Base-by-base conservation (phyloP, 2,888 invertebrate genomes). In the Netelia fuscicornis region DNA sequence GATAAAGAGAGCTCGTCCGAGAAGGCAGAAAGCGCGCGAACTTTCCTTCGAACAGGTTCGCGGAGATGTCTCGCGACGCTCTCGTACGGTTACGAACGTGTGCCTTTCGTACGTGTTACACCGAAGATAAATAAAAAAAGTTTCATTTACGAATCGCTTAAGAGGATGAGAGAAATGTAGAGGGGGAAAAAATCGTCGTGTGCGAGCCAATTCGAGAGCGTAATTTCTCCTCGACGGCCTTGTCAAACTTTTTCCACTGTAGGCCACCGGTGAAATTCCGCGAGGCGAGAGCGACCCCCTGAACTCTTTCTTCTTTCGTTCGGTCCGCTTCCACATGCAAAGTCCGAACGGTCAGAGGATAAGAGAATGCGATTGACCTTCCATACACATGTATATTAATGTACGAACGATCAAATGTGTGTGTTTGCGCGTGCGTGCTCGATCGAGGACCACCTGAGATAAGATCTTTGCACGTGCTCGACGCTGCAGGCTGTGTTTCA, bases 151-250 rank as follows among this genome's bases (percentile, higher is more conserved):
- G 58, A 54, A 80, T 84, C 65, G 60, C 52, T 54, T 8, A 58
- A 70, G 52, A 67, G 30, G 25, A 54, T 17, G 67, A 23, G 67
- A 81, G 72, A 30, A 68, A 72, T 52, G 37, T 80, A 67, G 70
- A 79, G 77, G 48, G 30, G 77, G 48, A 20, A 78, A 23, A 77
- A 60, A 77, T 60, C 44, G 11, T 13, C 42, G 23, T 48, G 78
- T 52, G 60, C 23, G 64, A 74, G 75, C 42, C 25, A 56, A 62
- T 42, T 58, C 54, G 71, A 83, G 74, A 79, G 72, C 81, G 62
- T 25, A 91, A 90, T 90, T 91, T 91, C 90, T 87, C 89, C 89
- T 83, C 64, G 85, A 77, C 85, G 89, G 88, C 90, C 90, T 91
- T 91, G 91, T 87, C 88, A 83, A 78, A 67, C 85, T 89, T 88